phyloP scores from a whole-genome alignment of 2,888 invertebrate genomes.

The Blastobasis lacticolella region DNA sequence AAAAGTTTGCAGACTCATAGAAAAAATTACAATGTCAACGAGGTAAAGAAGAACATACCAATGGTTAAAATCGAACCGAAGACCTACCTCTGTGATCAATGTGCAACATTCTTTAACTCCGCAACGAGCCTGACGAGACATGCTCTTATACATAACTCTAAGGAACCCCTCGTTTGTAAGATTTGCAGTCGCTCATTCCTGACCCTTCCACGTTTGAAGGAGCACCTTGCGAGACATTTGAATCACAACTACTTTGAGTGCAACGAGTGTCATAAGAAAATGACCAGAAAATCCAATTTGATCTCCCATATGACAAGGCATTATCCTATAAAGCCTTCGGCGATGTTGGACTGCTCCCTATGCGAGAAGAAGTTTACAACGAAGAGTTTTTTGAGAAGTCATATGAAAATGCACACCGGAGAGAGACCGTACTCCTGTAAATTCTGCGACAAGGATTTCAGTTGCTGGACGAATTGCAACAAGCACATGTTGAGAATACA shows the following conservation, averaged over 20 bases:
- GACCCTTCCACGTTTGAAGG: neutral
- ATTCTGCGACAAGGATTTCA: slow-evolving; percentile 13
- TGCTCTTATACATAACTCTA: slow-evolving; percentile 3
- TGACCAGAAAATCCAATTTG: too few relatives aligned
- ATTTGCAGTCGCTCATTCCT: slow-evolving; percentile 2
- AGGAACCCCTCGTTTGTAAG: slow-evolving; percentile 6
- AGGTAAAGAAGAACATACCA: too few relatives aligned
- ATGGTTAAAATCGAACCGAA: neutral
- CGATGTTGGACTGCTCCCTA: too few relatives aligned
- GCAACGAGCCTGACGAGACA: slow-evolving; percentile 1
- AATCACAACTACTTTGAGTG: slow-evolving; percentile 17
- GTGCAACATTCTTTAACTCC: slow-evolving; percentile 11
- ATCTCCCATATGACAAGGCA: too few relatives aligned
- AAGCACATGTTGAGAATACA: slow-evolving; percentile 21
- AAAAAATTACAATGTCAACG: too few relatives aligned
- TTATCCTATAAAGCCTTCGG: too few relatives aligned
- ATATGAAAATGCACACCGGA: slow-evolving; percentile 16
- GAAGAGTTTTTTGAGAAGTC: slow-evolving; percentile 44
- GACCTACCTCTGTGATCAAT: slow-evolving; percentile 11
- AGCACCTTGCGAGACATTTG: slow-evolving; percentile 18
- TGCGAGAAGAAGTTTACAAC: slow-evolving; percentile 73
- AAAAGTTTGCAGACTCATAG: too few relatives aligned
- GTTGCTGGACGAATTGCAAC: slow-evolving; percentile 19
- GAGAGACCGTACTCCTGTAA: slow-evolving; percentile 15
- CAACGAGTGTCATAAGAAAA: slow-evolving; percentile 17